A percentile compares a stretch with the other conserved stretches of the same genome.
Conservation (phyloP, 2,113 vertebrate genomes). For the Rhinolophus sinicus region DNA sequence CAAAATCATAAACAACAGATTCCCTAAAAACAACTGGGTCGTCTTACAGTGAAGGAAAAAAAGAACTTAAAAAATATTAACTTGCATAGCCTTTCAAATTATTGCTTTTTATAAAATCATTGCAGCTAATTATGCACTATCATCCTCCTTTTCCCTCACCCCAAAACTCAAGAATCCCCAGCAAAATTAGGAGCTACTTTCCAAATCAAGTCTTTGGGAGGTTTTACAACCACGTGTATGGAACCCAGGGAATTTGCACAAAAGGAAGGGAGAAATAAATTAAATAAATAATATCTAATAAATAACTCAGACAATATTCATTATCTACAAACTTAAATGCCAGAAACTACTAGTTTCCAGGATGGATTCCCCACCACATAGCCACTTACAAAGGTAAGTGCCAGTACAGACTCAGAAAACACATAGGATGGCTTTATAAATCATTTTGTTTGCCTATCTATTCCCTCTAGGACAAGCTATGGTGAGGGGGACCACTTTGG, state of each 20-base stretch:
- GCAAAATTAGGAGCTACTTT: constrained; percentile 43
- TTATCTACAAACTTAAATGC: constrained; percentile 68
- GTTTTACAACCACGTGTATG: background rate
- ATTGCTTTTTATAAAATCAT: constrained; percentile 59
- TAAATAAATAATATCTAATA: constrained; percentile 89
- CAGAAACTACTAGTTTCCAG: constrained; percentile 40
- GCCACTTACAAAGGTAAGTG: background rate
- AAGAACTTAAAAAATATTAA: constrained; percentile 24
- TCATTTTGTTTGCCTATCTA: background rate
- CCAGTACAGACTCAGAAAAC: constrained; percentile 13
- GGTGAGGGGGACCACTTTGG: background rate
- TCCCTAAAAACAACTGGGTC: constrained; percentile 53
- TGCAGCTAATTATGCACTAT: background rate
- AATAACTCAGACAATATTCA: constrained; percentile 79
- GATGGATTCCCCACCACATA: background rate
- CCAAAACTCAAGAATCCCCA: constrained; percentile 24
- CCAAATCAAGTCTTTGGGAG: background rate
- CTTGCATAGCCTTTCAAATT: constrained; percentile 83
- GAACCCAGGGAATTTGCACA: background rate
- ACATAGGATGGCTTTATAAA: background rate
- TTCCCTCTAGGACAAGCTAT: background rate
- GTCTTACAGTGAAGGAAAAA: background rate
- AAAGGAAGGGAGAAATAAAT: constrained; percentile 80
- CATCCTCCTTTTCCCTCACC: background rate
- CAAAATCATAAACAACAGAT: constrained; percentile 20